Conservation (phyloP, 2,797 vertebrate genomes). For the Thunnus albacares region DNA sequence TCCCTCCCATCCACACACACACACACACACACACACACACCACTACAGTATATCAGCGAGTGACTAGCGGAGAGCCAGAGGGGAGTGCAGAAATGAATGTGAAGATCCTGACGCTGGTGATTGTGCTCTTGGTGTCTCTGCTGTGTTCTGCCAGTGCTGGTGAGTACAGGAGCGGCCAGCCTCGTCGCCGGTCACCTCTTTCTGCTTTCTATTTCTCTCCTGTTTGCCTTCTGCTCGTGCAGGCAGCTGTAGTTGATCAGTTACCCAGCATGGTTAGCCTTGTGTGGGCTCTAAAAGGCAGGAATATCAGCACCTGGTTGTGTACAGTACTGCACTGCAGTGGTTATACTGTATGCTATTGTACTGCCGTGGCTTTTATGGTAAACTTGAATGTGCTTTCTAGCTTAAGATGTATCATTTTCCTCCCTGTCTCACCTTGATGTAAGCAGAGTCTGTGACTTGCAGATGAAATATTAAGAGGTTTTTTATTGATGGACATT, state of each 20-base stretch:
- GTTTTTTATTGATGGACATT: slow-evolving; percentile 66
- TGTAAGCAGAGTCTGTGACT: slow-evolving; percentile 60
- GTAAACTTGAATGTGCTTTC: slow-evolving; percentile 73
- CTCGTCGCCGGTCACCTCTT: slow-evolving; percentile 77
- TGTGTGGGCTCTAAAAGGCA: slow-evolving; percentile 86
- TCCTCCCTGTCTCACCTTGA: slow-evolving; percentile 69
- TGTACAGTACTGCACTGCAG: slow-evolving; percentile 90
- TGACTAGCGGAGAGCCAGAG: slow-evolving; percentile 87
- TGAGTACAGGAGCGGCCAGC: slow-evolving; percentile 86
- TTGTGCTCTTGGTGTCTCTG: slow-evolving; percentile 91
- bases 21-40: slow-evolving; percentile 81
- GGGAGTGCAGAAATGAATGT: slow-evolving; percentile 92
- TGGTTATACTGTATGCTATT: slow-evolving; percentile 84
- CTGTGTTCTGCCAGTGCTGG: slow-evolving; percentile 91
- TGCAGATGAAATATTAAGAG: slow-evolving; percentile 71
- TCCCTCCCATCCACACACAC: slow-evolving; percentile 63
- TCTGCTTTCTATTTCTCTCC: slow-evolving; percentile 76
- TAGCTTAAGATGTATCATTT: slow-evolving; percentile 52
- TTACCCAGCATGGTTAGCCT: slow-evolving; percentile 86
- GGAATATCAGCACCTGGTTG: slow-evolving; percentile 88
- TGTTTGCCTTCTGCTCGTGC: slow-evolving; percentile 80
- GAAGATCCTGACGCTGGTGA: slow-evolving; percentile 92
- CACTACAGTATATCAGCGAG: slow-evolving; percentile 90
- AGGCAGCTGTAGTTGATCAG: slow-evolving; percentile 88
- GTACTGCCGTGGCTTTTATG: slow-evolving; percentile 73